A percentile compares a stretch with the other conserved stretches of the same genome.
These are phyloP conservation scores for Orthosia cruda DNA, from an alignment of 2,888 invertebrate genomes.

Conservation along the genomic window DNA sequence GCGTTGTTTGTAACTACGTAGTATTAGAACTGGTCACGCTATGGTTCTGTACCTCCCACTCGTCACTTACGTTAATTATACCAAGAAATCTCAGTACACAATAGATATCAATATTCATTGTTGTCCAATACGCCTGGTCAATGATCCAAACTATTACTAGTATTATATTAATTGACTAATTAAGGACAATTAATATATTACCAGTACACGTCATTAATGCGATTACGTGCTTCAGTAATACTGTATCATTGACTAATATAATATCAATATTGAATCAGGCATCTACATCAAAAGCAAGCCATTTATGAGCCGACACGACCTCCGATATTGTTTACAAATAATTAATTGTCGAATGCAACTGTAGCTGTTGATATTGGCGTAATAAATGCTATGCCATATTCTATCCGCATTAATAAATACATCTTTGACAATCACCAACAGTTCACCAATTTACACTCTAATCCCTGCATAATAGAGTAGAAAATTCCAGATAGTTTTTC, in stretches of 20 bases:
- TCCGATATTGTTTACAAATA: conserved; percentile 89
- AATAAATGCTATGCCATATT: conserved; percentile 88
- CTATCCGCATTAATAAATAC: conserved; percentile 81
- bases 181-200: conserved; percentile 62
- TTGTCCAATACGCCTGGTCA: conserved; percentile 46
- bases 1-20: not conserved
- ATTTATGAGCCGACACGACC: conserved; percentile 85
- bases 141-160: conserved; percentile 34
- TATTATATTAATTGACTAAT: conserved; percentile 53
- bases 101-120: conserved; percentile 1
- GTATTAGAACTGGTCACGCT: not conserved
- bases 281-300: conserved; percentile 72
- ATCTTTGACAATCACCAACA: conserved; percentile 54
- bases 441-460: conserved; percentile 70
- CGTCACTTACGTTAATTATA: not conserved
- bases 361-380: conserved; percentile 87
- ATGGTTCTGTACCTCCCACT: no score
- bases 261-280: conserved; percentile 77
- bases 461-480: conserved; percentile 50
- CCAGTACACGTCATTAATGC: conserved; percentile 55
- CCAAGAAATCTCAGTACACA: not conserved
- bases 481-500: conserved; percentile 42
- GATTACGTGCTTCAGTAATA: conserved; percentile 59
- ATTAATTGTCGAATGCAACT: conserved; percentile 90
- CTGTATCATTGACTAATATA: conserved; percentile 68